Base-by-base conservation (phyloP, 2,113 vertebrate genomes). In the Clarias magur region DNA sequence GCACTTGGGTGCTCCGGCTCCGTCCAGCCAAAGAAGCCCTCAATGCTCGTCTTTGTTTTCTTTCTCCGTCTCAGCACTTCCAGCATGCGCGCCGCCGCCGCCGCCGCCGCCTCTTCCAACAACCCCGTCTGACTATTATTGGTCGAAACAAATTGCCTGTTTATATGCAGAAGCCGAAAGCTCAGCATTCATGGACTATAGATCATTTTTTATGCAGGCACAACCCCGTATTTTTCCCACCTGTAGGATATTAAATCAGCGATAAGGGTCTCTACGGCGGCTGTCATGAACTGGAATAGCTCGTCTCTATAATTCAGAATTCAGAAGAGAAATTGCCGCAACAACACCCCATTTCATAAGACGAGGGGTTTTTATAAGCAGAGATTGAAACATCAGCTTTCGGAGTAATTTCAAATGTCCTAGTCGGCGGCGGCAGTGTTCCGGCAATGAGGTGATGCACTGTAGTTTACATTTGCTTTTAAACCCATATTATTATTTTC, bases 21-120 rank as follows among this genome's bases (percentile, higher is more conserved):
- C 9, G 70, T 62, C 25, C 84, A 81, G 63, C 78, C 75, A 76
- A 82, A 86, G 72, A 86, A 53, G 54, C 56, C 34, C 82, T 84
- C 90, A 91, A 91, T 82, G 72, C 72, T 30, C 57, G 57, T 70
- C 84, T 88, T 86, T 87, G 86, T 88, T 65, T 89, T 67, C 56
- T 54, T 85, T 80, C 76, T 85, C 63, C 56, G 53, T 84, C 88
- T 30, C 85, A 84, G 42, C 87, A 86, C 84, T 83, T 76, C 54
- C 76, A 80, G 76, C 78, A 80, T 88, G 67, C 70, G 57, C 59
- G 13, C 73, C 73, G 48, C 48, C 54, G 42, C 68, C 59, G 13
- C 73, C 73, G 48, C 48, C 54, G 42, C 68, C 63, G 72, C 84
- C 75, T 84, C 72, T 72, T 86, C 21, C 75, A 80, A 72, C 34